Evolutionary conservation across 2,888 invertebrate genomes (phyloP).

Genomic region (Erebia aethiops): DNA sequence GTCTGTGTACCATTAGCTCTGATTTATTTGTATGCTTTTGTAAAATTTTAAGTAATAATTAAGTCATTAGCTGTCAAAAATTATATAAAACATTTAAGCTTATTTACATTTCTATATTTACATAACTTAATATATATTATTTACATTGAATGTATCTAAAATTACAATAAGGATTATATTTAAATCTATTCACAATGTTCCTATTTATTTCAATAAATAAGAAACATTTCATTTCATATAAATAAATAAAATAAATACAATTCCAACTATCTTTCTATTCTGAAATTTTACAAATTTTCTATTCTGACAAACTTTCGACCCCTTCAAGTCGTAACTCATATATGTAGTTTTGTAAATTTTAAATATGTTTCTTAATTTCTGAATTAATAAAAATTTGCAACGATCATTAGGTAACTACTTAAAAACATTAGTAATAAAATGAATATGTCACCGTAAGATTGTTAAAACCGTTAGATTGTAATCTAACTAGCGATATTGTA

Average conservation of each 20-base stretch:
- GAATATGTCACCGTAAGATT: too few species aligned
- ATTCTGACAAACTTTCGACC: background rate
- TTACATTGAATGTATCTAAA: slow-evolving; percentile 27
- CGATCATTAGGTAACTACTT: too few species aligned
- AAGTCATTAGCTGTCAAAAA: slow-evolving; percentile 28
- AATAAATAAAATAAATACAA: slow-evolving; percentile 24
- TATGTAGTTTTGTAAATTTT: too few species aligned
- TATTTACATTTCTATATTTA: slow-evolving; percentile 39
- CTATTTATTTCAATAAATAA: slow-evolving; percentile 14
- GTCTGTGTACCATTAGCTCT: slow-evolving; percentile 7
- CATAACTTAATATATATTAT: slow-evolving; percentile 23
- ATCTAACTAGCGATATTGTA: too few species aligned
- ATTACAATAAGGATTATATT: slow-evolving; percentile 16
- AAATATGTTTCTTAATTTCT: too few species aligned
- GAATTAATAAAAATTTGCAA: too few species aligned
- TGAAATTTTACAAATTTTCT: background rate
- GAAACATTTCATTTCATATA: background rate
- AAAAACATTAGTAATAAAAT: too few species aligned
- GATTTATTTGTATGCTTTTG: slow-evolving; percentile 12
- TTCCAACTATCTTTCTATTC: slow-evolving; percentile 18
- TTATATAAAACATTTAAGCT: slow-evolving; percentile 28
- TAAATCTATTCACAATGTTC: slow-evolving; percentile 18
- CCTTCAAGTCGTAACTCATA: background rate
- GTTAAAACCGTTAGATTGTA: too few species aligned
- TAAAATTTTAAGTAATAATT: slow-evolving; percentile 23